Conservation (phyloP, 2,888 invertebrate genomes). For the Thera britannica region DNA sequence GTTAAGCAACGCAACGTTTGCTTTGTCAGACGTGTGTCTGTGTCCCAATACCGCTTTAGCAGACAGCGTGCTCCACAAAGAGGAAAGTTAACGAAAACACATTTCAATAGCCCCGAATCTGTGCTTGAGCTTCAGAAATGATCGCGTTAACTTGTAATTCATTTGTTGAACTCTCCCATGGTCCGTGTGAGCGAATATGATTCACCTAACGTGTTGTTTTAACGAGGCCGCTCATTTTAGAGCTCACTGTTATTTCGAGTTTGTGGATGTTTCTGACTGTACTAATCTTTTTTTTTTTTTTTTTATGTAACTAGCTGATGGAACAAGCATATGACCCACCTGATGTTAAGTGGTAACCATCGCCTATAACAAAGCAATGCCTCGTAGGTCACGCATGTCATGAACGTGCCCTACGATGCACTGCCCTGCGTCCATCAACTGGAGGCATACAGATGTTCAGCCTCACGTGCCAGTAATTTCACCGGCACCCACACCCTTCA, state of each 20-base stretch:
- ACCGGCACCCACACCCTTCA: no score
- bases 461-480: no score
- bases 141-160: conserved; percentile 76
- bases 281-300: no score
- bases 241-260: conserved; percentile 50
- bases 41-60: conserved; percentile 5
- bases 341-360: no score
- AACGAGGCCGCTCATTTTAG: conserved; percentile 65
- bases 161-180: conserved; percentile 77
- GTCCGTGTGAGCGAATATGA: conserved; percentile 69
- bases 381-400: no score
- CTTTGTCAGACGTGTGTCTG: neutral
- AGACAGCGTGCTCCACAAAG: conserved; percentile 15
- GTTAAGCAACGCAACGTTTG: neutral
- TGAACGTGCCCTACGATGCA: no score
- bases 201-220: conserved; percentile 70
- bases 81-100: conserved; percentile 81
- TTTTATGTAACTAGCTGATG: no score
- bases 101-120: conserved; percentile 79
- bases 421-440: no score
- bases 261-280: neutral
- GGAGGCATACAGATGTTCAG: no score
- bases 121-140: conserved; percentile 76
- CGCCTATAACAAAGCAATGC: no score
- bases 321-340: no score